A percentile compares a stretch with the other conserved stretches of the same genome.
Conservation (phyloP, 2,888 invertebrate genomes). For the Rotaria socialis region DNA sequence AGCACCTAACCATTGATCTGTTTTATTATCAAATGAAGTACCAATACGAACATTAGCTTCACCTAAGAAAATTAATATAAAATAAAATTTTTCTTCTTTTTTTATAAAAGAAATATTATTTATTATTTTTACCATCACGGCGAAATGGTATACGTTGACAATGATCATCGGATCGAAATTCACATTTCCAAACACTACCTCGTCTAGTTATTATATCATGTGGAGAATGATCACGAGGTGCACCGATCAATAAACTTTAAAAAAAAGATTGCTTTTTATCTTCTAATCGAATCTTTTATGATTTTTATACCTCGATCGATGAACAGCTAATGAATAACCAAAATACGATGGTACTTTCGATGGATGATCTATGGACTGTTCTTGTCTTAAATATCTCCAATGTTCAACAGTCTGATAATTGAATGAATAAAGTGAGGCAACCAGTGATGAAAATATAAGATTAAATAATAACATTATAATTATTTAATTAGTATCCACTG, state of each 20-base stretch:
- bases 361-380: not conserved
- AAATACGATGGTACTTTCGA: conserved; percentile 7
- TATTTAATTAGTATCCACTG: not conserved
- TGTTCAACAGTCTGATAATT: conserved; percentile 35
- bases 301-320: not conserved
- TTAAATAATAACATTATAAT: conserved; percentile 5
- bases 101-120: not conserved
- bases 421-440: not conserved
- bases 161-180: not conserved
- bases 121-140: not conserved
- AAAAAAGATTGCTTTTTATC: not conserved
- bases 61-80: not conserved
- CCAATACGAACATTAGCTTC: not conserved
- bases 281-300: not conserved
- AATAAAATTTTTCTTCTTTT: too few relatives aligned
- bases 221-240: conserved; percentile 10
- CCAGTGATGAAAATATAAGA: conserved; percentile 4
- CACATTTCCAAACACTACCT: not conserved
- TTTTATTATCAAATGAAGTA: conserved; percentile 26
- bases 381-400: conserved; percentile 21
- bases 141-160: not conserved
- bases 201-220: not conserved
- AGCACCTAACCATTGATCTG: conserved; percentile 36
- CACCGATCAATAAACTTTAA: conserved; percentile 2
- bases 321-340: conserved; percentile 35